phyloP scores from a whole-genome alignment of 2,888 invertebrate species.

The Tryphoninae sp. region DNA sequence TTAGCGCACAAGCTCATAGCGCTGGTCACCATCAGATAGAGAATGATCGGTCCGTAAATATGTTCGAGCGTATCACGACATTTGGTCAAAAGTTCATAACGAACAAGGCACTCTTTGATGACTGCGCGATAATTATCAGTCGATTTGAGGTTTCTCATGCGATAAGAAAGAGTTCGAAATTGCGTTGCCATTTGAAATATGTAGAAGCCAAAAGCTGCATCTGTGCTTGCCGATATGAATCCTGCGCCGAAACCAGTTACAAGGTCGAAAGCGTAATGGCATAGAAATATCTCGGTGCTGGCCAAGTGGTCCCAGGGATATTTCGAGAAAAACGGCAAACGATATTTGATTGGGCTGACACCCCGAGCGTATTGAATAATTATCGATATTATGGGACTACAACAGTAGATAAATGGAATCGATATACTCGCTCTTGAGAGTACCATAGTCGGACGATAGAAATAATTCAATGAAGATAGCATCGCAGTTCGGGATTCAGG shows the following conservation, averaged over 20 bases:
- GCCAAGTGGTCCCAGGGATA: slow-evolving; percentile 45
- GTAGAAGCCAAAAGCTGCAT: slow-evolving; percentile 69
- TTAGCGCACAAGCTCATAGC: slow-evolving; percentile 69
- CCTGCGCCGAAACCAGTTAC: slow-evolving; percentile 41
- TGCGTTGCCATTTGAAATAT: slow-evolving; percentile 69
- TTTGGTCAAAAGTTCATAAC: slow-evolving; percentile 60
- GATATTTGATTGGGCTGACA: slow-evolving; percentile 28
- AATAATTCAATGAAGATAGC: slow-evolving; percentile 18
- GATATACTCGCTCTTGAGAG: background rate
- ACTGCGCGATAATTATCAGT: slow-evolving; percentile 45
- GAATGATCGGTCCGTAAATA: slow-evolving; percentile 68
- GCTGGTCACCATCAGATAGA: slow-evolving; percentile 68
- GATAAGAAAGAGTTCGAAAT: slow-evolving; percentile 63
- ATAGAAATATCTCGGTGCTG: slow-evolving; percentile 51
- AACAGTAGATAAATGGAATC: slow-evolving; percentile 9
- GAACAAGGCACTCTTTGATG: slow-evolving; percentile 62
- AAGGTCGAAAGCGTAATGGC: slow-evolving; percentile 63
- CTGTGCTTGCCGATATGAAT: slow-evolving; percentile 64
- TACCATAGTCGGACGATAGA: slow-evolving; percentile 24
- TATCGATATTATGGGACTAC: slow-evolving; percentile 35
- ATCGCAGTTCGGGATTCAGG: background rate
- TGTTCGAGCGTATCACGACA: slow-evolving; percentile 64
- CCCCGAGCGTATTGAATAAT: slow-evolving; percentile 28
- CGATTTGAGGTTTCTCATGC: slow-evolving; percentile 49
- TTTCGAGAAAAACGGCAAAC: slow-evolving; percentile 29